Base-by-base conservation (phyloP, 2,888 invertebrate genomes). In the Myopa testacea region DNA sequence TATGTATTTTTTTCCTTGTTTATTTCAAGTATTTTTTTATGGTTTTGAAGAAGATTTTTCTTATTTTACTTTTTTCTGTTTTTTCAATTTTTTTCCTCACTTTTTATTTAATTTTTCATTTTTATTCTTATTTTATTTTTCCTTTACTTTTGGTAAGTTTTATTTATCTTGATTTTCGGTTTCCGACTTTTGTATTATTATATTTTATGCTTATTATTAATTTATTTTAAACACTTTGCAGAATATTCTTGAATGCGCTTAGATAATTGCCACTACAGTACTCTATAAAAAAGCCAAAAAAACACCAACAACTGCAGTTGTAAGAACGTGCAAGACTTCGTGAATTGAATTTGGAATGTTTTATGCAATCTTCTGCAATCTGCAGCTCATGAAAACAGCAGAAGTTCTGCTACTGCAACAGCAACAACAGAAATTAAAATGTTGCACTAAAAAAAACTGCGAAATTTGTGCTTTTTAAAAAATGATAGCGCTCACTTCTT, bases 351-450 rank as follows among this genome's bases (percentile, higher is more conserved):
- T 67, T 77, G 38, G n/a, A 65, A 77, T 26, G 71, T 72, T 78
- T 78, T 78, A 78, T 78, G 78, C 78, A 78, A 78, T 76, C 70
- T 75, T 77, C 68, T 77, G 77, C 77, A 77, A 45, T 38, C 16
- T 60, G 37, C 69, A 74, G 26, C 70, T 26, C 26, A 26, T 26
- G 26, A 26, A 26, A 26, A 26, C 26, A 26, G n/a, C 65, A 12
- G 7, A 62, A 60, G 19, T 62, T 19, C 63, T 16, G 63, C 50
- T 40, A n/a, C 72, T 58, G 34, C 38, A 62, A 73, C 62, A 37
- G 16, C 14, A 72, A 72, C 58, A 14, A 72, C 55, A 58, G 37
- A 12, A 26, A 16, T 34, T 34, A 3, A 12, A 58, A 58, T 34
- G 55, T 52, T 26, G n/a, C 6, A 45, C 68, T 6, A 34, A 14